Evolutionary conservation across 2,888 invertebrate species (phyloP).

Genomic region (Acanthococcus lagerstroemiae): DNA sequence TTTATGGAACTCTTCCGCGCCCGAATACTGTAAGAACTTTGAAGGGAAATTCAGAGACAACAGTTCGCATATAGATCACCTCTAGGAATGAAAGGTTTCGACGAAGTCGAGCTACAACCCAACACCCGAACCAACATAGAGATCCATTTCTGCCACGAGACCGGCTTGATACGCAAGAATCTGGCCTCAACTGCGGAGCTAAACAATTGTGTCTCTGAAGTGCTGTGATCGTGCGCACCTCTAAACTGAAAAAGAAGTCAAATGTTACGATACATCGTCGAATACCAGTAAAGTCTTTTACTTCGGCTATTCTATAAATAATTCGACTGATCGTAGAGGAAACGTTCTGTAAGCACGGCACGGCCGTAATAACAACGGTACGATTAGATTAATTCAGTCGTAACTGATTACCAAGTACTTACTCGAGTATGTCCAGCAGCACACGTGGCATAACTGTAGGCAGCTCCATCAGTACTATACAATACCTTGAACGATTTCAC

Average conservation of each 20-base stretch:
- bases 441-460: constrained; percentile 51
- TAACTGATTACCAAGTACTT: no score
- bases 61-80: no score
- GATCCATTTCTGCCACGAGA: constrained; percentile 61
- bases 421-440: constrained; percentile 35
- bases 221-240: constrained; percentile 55
- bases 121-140: constrained; percentile 62
- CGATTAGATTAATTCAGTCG: no score
- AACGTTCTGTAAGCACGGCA: no score
- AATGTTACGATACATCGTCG: neutral
- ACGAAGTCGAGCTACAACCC: no score
- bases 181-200: constrained; percentile 63
- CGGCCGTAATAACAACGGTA: no score
- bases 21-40: no score
- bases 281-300: neutral
- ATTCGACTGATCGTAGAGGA: no score
- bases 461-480: constrained; percentile 56
- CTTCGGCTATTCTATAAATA: no score
- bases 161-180: constrained; percentile 59
- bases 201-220: constrained; percentile 55
- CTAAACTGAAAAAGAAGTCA: constrained; percentile 46
- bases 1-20: no score
- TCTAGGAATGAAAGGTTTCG: no score
- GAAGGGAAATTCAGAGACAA: no score
- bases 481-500: constrained; percentile 66